Conservation (phyloP, 2,113 vertebrate species). For the Leuciscus idus region DNA sequence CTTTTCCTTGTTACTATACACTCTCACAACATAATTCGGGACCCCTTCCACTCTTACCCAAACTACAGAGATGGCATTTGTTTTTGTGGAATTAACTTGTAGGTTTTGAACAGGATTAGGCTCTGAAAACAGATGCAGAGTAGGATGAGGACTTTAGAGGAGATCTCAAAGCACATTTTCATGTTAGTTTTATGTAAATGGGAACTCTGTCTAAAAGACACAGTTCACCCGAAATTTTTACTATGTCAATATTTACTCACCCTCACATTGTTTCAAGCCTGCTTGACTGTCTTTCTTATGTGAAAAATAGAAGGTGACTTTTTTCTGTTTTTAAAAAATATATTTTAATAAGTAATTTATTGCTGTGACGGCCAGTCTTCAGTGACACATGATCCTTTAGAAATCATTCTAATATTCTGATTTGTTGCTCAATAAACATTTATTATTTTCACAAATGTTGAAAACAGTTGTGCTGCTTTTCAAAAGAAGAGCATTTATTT, state of each 20-base stretch:
- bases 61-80: neutral
- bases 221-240: too few relatives aligned
- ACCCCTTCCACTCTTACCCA: neutral
- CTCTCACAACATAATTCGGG: constrained; percentile 10
- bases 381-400: neutral
- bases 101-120: constrained; percentile 30
- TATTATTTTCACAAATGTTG: neutral
- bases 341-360: too few relatives aligned
- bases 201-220: too few relatives aligned
- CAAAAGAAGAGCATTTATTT: neutral
- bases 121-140: constrained; percentile 1
- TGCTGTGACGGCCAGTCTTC: neutral
- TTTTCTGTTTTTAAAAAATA: too few relatives aligned
- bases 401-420: neutral
- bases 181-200: too few relatives aligned
- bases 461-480: neutral
- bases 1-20: neutral
- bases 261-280: too few relatives aligned
- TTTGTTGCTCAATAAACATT: too few relatives aligned
- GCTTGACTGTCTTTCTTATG: too few relatives aligned
- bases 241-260: too few relatives aligned
- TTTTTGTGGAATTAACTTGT: neutral
- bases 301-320: too few relatives aligned
- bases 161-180: too few relatives aligned
- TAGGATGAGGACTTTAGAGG: neutral